Conservation (phyloP, 2,888 invertebrate genomes). For the Molorchus minor region DNA sequence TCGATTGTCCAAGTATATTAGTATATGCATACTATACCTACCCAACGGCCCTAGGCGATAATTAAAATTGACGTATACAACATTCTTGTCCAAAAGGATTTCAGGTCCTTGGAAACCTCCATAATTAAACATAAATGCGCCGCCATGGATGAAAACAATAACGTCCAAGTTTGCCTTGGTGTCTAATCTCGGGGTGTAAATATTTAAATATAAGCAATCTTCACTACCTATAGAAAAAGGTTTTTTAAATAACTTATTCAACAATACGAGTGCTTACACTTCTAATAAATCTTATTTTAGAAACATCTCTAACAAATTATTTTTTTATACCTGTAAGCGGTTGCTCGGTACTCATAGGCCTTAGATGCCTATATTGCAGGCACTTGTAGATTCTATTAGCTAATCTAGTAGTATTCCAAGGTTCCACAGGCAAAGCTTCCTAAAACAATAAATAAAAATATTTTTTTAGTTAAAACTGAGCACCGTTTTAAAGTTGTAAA, state of each 20-base stretch:
- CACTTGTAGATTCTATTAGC: constrained; percentile 11
- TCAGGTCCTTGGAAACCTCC: constrained; percentile 67
- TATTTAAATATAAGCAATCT: constrained; percentile 74
- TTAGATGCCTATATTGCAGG: constrained; percentile 10
- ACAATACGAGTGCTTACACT: too few species aligned
- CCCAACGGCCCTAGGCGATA: constrained; percentile 80
- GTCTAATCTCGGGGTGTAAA: constrained; percentile 67
- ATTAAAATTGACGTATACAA: constrained; percentile 75
- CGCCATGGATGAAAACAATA: constrained; percentile 73
- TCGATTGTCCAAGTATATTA: not conserved
- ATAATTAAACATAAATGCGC: constrained; percentile 75
- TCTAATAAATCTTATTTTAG: too few species aligned
- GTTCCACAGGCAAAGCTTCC: constrained; percentile 10
- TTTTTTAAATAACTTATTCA: too few species aligned
- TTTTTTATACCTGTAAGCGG: constrained; percentile 7
- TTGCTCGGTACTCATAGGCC: not conserved
- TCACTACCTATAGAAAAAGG: constrained; percentile 72
- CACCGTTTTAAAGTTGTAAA: not conserved
- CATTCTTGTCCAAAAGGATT: constrained; percentile 70
- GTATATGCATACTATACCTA: constrained; percentile 21
- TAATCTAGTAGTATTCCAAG: not conserved
- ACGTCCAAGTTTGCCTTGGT: constrained; percentile 67
- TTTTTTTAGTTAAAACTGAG: not conserved
- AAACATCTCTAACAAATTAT: too few species aligned
- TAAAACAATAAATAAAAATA: not conserved